Evolutionary conservation across 1,140 invertebrate species (phyloP).

Genomic region (Oppia nitens): DNA sequence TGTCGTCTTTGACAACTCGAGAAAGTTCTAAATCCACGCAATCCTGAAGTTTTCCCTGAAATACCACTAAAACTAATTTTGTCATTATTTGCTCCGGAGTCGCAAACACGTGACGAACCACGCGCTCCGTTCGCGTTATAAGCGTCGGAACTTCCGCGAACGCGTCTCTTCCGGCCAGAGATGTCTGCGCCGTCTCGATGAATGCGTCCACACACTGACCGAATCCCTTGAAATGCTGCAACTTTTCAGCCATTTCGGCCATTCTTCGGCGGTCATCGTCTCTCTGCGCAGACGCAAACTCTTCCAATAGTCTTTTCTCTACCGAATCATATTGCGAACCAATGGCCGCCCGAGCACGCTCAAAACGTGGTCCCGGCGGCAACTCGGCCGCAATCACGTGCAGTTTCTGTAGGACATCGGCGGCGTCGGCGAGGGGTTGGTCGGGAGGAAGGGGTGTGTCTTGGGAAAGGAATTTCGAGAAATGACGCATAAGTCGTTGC

Average conservation of each 20-base stretch:
- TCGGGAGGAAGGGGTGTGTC: slow-evolving; percentile 43
- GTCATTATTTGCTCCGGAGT: slow-evolving; percentile 95
- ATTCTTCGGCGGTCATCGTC: slow-evolving; percentile 66
- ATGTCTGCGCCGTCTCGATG: slow-evolving; percentile 87
- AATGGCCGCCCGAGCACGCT: slow-evolving; percentile 73
- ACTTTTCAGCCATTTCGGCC: slow-evolving; percentile 76
- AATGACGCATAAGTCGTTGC: slow-evolving; percentile 77
- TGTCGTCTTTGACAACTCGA: slow-evolving; percentile 52
- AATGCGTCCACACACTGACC: slow-evolving; percentile 89
- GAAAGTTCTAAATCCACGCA: slow-evolving; percentile 49
- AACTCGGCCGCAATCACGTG: slow-evolving; percentile 89
- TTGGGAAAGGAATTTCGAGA: slow-evolving; percentile 78
- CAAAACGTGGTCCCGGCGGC: slow-evolving; percentile 63
- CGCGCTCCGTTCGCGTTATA: slow-evolving; percentile 68
- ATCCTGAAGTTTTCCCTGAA: slow-evolving; percentile 73
- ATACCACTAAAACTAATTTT: slow-evolving; percentile 92
- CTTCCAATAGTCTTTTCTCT: slow-evolving; percentile 78
- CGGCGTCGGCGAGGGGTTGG: slow-evolving; percentile 60
- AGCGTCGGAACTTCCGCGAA: slow-evolving; percentile 78
- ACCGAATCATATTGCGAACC: slow-evolving; percentile 87
- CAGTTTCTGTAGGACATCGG: slow-evolving; percentile 96
- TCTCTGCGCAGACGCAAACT: slow-evolving; percentile 71
- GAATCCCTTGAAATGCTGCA: slow-evolving; percentile 92
- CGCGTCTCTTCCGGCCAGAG: slow-evolving; percentile 58
- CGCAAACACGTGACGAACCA: slow-evolving; percentile 84